Conservation (phyloP, 2,113 vertebrate species). For the Protomyctophum bolini region DNA sequence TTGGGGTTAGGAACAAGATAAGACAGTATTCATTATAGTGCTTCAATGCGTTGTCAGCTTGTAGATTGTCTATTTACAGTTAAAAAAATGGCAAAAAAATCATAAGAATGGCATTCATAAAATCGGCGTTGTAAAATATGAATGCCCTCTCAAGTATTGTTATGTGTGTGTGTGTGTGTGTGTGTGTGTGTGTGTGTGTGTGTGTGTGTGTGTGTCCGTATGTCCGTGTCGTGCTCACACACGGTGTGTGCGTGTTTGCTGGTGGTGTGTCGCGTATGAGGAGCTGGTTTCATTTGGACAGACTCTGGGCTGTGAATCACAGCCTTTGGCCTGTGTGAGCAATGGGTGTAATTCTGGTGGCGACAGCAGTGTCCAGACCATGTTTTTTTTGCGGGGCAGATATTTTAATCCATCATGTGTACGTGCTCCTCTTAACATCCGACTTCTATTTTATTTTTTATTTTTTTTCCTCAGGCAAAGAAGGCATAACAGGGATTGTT, state of each 20-base stretch:
- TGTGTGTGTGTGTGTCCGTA: not conserved
- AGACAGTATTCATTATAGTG: too few relatives aligned
- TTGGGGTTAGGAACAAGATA: too few relatives aligned
- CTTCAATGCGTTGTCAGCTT: too few relatives aligned
- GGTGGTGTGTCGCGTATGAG: constrained; percentile 8
- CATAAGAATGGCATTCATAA: too few relatives aligned
- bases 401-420: constrained; percentile 69
- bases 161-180: not conserved
- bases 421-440: constrained; percentile 38
- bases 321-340: constrained; percentile 62
- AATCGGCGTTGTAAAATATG: too few relatives aligned
- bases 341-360: constrained; percentile 63
- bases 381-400: constrained; percentile 52
- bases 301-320: constrained; percentile 27
- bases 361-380: constrained; percentile 60
- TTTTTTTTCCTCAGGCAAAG: constrained; percentile 17
- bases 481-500: not conserved
- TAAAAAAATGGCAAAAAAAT: too few relatives aligned
- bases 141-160: too few relatives aligned
- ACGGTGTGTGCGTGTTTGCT: too few relatives aligned
- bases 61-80: too few relatives aligned
- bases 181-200: not conserved
- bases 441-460: constrained; percentile 29
- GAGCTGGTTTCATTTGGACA: constrained; percentile 42
- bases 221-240: not conserved